Evolutionary conservation across 1,140 invertebrate genomes (phyloP).

Genomic region (Caenorhabditis latens): DNA sequence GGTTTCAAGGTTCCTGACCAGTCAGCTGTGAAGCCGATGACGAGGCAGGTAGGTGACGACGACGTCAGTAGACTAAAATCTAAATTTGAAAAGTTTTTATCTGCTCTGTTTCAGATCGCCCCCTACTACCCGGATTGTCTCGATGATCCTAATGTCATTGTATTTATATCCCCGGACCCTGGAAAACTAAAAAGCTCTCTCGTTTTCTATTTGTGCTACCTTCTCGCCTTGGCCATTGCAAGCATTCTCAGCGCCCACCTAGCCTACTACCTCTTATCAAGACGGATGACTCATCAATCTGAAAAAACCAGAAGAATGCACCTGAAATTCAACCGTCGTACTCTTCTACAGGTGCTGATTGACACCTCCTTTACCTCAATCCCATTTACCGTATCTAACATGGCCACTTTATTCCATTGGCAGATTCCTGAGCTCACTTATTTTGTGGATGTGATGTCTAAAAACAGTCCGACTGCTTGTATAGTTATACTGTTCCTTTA

Average conservation of each 20-base stretch:
- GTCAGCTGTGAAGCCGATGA: neutral
- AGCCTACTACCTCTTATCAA: neutral
- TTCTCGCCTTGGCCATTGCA: neutral
- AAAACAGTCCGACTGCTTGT: neutral
- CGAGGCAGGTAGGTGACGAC: neutral
- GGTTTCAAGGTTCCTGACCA: neutral
- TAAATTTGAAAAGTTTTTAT: neutral
- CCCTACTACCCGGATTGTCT: neutral
- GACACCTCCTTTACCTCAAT: neutral
- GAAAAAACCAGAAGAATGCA: slow-evolving; percentile 5
- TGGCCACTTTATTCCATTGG: neutral
- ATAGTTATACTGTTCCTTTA: neutral
- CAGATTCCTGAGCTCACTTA: neutral
- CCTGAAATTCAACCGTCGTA: neutral
- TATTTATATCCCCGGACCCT: neutral
- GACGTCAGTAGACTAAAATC: neutral
- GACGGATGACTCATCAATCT: neutral
- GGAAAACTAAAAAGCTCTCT: neutral
- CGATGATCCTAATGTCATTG: neutral
- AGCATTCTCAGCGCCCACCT: neutral
- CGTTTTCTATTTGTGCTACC: neutral
- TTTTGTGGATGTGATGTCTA: neutral
- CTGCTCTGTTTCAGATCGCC: neutral
- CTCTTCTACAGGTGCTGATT: neutral
- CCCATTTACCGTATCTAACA: neutral